Percentiles rank a stretch among this genome's conserved stretches.
Conservation (phyloP, 2,888 invertebrate species). For the Rhodophaea formosa region DNA sequence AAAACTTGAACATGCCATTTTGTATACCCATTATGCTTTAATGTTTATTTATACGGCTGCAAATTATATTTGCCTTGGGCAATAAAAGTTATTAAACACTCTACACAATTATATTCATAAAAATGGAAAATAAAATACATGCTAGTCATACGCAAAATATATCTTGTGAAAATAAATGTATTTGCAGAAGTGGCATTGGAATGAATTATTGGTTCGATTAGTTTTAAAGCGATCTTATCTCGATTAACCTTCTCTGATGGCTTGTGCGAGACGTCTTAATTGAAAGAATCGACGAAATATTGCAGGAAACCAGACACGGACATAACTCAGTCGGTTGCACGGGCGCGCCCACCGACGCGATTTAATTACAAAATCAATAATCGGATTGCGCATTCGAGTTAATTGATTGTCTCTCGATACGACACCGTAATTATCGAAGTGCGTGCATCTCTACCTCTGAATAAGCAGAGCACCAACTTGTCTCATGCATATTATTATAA, state of each 20-base stretch:
- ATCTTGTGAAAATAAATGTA: not conserved
- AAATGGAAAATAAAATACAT: not conserved
- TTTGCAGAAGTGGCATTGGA: not conserved
- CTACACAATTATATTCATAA: not conserved
- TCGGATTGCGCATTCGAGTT: constrained; percentile 64
- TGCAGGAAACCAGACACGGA: constrained; percentile 33
- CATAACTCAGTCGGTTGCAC: constrained; percentile 44
- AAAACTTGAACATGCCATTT: constrained; percentile 15
- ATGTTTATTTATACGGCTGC: constrained; percentile 9
- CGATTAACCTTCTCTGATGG: constrained; percentile 13
- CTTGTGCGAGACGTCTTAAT: constrained; percentile 22
- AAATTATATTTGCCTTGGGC: constrained; percentile 8
- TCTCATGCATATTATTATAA: not conserved
- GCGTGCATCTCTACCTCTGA: constrained; percentile 52
- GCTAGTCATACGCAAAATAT: not conserved
- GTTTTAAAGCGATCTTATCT: constrained; percentile 13
- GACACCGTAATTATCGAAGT: constrained; percentile 55
- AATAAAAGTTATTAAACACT: constrained; percentile 1
- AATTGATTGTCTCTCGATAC: constrained; percentile 69
- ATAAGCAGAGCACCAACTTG: constrained; percentile 25
- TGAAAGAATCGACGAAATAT: constrained; percentile 18
- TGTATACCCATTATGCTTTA: constrained; percentile 7
- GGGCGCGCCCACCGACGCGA: constrained; percentile 62
- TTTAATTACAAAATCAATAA: constrained; percentile 80
- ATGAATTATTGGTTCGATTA: constrained; percentile 10